Base-by-base conservation (phyloP, 30 jellyfish, hydroid and myxozoan genomes). In the Aurelia sp. region DNA sequence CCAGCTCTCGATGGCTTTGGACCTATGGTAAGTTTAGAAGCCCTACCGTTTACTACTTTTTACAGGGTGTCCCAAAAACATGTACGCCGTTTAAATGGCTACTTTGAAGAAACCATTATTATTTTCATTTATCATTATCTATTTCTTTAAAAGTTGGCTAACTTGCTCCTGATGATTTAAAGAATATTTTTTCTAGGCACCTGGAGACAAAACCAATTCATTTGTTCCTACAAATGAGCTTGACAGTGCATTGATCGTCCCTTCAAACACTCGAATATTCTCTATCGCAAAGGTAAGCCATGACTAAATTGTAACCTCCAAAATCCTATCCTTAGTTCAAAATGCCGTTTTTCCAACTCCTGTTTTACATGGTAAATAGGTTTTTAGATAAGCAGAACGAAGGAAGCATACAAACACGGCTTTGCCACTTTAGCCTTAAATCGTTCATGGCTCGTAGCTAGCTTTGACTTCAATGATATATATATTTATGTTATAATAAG, bases 1-100 rank as follows among this genome's bases (percentile, higher is more conserved):
- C 96, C 96, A 44, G 82, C 96, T 7, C 75, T 55, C 3, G 96
- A 86, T 86, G 96, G 96, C 72, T 86, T 86, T 31, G 90, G 82
- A 11, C 90, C 96, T 3, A 65, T 35, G 90, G 96, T 86, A 55
- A 8, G 74, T 64, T 50, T 67, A 10, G 23, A 23, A 64, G 16
- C 20, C 11, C 41, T 57, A 1, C 20, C 19, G 66, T n/a, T 57
- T 57, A 27, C 33, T 27, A 27, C 33, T 27, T 27, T 27, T 2
- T 27, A 27, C 33, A 27, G 33, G 33, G 33, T 27, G 33, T 27
- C 33, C 33, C 2, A 27, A 27, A 27, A 27, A 27, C 33, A 27
- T 27, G 33, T 27, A 27, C 2, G 33, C 33, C 33, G 33, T 27
- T 27, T 27, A 2, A 27, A 27, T 27, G 33, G 33, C 33, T 57